These are phyloP conservation scores for Anser brachyrhynchus DNA, from an alignment of 2,113 vertebrate genomes.

Conservation along the genomic window DNA sequence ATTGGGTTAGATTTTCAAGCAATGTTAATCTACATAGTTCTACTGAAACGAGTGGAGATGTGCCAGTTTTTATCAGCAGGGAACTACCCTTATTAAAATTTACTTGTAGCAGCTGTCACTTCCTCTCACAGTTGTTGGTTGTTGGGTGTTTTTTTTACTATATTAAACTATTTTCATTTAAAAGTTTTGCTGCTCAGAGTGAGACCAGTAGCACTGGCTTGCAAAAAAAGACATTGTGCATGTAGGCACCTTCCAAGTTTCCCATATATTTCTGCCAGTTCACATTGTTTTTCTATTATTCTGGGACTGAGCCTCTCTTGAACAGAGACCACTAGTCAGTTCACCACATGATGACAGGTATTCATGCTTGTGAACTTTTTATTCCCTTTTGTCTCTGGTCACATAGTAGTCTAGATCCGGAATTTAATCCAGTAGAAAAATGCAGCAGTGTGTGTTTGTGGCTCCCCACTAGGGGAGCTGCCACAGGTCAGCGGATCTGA, in stretches of 20 bases:
- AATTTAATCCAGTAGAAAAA: slow-evolving; percentile 57
- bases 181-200: neutral
- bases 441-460: slow-evolving; percentile 14
- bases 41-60: slow-evolving; percentile 13
- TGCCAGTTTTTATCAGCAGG: slow-evolving; percentile 57
- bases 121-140: slow-evolving; percentile 18
- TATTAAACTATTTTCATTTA: slow-evolving; percentile 28
- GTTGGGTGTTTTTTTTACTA: neutral
- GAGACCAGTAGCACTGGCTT: slow-evolving; percentile 48
- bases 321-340: slow-evolving; percentile 30
- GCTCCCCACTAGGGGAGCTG: slow-evolving; percentile 33
- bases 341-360: slow-evolving; percentile 60
- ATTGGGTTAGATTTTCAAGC: neutral
- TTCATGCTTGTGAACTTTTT: slow-evolving; percentile 24
- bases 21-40: slow-evolving; percentile 6
- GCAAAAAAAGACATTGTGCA: slow-evolving; percentile 3
- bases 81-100: slow-evolving; percentile 44
- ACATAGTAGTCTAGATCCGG: neutral
- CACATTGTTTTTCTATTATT: slow-evolving; percentile 29
- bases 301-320: slow-evolving; percentile 28
- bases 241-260: slow-evolving; percentile 61
- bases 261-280: slow-evolving; percentile 46
- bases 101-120: slow-evolving; percentile 55
- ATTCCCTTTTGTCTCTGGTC: slow-evolving; percentile 41
- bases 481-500: slow-evolving; percentile 48